Percentiles rank a stretch among this genome's conserved stretches.
Conservation (phyloP, 2,113 vertebrate genomes). For the Anas platyrhynchos region DNA sequence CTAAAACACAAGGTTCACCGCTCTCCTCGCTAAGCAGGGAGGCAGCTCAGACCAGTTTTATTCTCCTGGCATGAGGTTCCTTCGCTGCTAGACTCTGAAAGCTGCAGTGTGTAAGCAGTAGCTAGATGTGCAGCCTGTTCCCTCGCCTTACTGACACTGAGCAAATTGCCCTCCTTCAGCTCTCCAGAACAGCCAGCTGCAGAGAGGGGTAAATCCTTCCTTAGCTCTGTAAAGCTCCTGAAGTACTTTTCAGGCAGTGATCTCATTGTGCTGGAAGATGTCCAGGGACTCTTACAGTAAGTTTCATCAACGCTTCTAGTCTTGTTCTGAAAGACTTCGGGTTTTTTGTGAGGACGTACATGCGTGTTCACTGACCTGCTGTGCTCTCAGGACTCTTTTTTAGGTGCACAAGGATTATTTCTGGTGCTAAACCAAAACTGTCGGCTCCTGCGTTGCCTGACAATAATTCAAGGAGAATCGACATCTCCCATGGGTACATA, state of each 20-base stretch:
- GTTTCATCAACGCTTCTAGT: not conserved
- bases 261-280: not conserved
- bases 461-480: not conserved
- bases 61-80: not conserved
- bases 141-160: not conserved
- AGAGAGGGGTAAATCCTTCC: not conserved
- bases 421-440: not conserved
- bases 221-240: not conserved
- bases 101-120: not conserved
- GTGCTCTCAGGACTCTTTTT: not conserved
- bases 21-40: not conserved
- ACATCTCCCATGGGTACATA: not conserved
- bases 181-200: not conserved
- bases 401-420: not conserved
- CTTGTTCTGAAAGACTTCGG: not conserved
- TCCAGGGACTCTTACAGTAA: not conserved
- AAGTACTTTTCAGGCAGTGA: not conserved
- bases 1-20: not conserved
- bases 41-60: not conserved
- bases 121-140: not conserved
- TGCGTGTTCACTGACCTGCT: rapidly evolving
- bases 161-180: not conserved
- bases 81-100: not conserved
- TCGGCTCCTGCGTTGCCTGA: not conserved
- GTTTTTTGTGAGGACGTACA: rapidly evolving